Conservation (phyloP, 2,113 vertebrate species). For the Pampusana beccarii region DNA sequence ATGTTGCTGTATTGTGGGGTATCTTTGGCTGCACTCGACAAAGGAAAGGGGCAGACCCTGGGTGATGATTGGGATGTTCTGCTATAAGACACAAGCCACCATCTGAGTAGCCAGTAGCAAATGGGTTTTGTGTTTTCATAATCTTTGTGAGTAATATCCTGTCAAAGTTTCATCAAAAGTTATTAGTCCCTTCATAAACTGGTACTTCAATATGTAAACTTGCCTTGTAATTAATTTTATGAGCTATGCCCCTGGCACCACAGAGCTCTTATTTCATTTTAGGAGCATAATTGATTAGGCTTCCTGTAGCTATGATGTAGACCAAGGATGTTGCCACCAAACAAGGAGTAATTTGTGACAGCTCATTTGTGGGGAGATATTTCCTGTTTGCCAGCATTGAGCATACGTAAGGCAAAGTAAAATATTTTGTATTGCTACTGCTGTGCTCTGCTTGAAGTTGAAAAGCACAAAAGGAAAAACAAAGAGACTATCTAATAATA, state of each 20-base stretch:
- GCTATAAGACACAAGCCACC: neutral
- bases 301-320: slow-evolving; percentile 57
- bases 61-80: neutral
- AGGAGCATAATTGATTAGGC: slow-evolving; percentile 55
- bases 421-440: slow-evolving; percentile 36
- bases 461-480: neutral
- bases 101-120: slow-evolving; percentile 36
- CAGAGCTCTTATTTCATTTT: slow-evolving; percentile 65
- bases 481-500: neutral
- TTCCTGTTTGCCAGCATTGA: neutral
- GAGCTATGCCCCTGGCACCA: slow-evolving; percentile 58
- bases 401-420: neutral
- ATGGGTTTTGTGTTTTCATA: slow-evolving; percentile 58
- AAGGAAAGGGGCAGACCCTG: neutral
- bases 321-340: slow-evolving; percentile 40
- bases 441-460: neutral
- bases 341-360: slow-evolving; percentile 57
- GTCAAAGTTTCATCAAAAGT: slow-evolving; percentile 62
- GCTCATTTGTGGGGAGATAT: slow-evolving; percentile 38
- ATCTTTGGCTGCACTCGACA: slow-evolving; percentile 6
- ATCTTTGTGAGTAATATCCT: slow-evolving; percentile 56
- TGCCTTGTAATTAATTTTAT: slow-evolving; percentile 70
- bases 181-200: slow-evolving; percentile 65
- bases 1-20: rapidly evolving
- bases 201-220: slow-evolving; percentile 67